These are phyloP conservation scores for Helleia helle DNA, from an alignment of 2,888 invertebrate species.

Conservation along the genomic window DNA sequence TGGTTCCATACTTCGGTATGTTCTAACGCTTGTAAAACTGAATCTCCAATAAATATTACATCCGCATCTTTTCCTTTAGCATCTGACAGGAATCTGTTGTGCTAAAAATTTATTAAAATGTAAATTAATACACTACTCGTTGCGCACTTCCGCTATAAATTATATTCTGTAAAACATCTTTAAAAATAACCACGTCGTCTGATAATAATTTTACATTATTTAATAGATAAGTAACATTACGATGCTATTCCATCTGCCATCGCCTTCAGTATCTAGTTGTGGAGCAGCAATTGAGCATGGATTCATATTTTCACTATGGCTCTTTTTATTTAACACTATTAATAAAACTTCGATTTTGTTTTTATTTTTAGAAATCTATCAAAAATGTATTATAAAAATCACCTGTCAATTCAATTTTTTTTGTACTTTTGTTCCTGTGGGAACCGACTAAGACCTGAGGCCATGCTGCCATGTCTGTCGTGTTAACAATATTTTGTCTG, in stretches of 20 bases:
- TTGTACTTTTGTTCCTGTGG: too few relatives aligned
- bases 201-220: slow-evolving; percentile 11
- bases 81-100: slow-evolving; percentile 88
- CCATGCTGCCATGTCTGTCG: too few relatives aligned
- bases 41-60: slow-evolving; percentile 93
- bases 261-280: slow-evolving; percentile 85
- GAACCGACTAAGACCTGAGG: too few relatives aligned
- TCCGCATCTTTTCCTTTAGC: slow-evolving; percentile 93
- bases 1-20: slow-evolving; percentile 92
- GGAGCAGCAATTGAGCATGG: slow-evolving; percentile 81
- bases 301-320: slow-evolving; percentile 63
- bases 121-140: background rate
- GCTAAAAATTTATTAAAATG: slow-evolving; percentile 71
- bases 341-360: background rate
- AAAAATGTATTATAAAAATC: background rate
- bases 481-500: too few relatives aligned
- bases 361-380: background rate
- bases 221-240: slow-evolving; percentile 36
- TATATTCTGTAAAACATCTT: background rate
- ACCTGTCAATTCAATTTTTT: background rate
- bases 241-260: slow-evolving; percentile 89
- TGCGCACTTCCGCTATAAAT: too few relatives aligned
- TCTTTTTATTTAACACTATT: background rate
- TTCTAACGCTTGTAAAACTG: slow-evolving; percentile 86
- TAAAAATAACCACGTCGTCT: slow-evolving; percentile 19